Evolutionary conservation across 2,888 invertebrate species (phyloP).

Genomic region (Busseola fusca): DNA sequence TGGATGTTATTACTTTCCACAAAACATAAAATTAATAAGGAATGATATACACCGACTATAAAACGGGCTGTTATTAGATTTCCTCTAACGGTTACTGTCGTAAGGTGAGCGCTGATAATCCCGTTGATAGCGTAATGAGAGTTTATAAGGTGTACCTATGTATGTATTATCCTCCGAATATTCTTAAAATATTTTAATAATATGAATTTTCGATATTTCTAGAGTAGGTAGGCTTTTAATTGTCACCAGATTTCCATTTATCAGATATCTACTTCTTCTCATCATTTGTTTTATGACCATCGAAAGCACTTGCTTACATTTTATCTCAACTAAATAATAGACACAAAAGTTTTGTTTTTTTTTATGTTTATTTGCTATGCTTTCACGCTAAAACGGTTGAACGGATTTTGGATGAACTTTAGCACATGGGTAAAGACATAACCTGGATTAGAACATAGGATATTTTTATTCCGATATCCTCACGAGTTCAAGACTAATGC

Average conservation of each 20-base stretch:
- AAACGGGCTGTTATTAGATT: slow-evolving; percentile 60
- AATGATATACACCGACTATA: slow-evolving; percentile 61
- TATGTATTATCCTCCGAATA: slow-evolving; percentile 14
- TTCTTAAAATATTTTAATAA: slow-evolving; percentile 13
- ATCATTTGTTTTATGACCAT: neutral
- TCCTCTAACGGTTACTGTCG: slow-evolving; percentile 44
- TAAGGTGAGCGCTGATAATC: slow-evolving; percentile 50
- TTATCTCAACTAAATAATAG: neutral
- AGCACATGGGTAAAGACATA: neutral
- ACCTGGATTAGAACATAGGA: neutral
- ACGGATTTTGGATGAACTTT: neutral
- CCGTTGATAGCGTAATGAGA: slow-evolving; percentile 29
- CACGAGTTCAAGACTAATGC: neutral
- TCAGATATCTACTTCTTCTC: neutral
- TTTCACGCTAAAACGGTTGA: too few species aligned
- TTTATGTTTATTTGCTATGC: neutral
- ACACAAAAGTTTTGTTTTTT: too few species aligned
- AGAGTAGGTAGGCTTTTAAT: neutral
- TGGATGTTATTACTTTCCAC: slow-evolving; percentile 48
- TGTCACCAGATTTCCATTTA: neutral
- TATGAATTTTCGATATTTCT: neutral
- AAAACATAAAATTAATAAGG: slow-evolving; percentile 60
- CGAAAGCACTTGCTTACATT: neutral
- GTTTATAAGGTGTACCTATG: slow-evolving; percentile 26
- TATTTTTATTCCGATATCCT: neutral